Evolutionary conservation across 2,113 vertebrate genomes (phyloP).

Genomic region (Ondatra zibethicus): DNA sequence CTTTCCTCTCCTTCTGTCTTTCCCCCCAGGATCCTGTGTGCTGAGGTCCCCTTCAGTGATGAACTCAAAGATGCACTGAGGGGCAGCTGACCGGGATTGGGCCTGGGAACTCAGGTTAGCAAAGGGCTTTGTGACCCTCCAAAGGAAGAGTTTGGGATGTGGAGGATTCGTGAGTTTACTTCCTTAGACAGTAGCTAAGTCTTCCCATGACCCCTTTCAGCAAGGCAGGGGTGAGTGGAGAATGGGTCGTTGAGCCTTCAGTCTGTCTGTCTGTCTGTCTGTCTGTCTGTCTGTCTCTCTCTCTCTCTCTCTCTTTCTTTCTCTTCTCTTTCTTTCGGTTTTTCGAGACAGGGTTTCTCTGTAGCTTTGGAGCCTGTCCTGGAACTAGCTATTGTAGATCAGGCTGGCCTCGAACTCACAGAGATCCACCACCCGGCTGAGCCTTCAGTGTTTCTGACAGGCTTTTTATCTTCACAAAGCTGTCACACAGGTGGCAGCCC

Average conservation of each 20-base stretch:
- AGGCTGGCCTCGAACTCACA: too few species aligned
- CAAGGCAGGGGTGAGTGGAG: not conserved
- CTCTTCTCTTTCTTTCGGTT: too few species aligned
- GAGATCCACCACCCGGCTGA: not conserved
- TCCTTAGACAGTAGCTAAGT: not conserved
- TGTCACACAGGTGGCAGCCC: not conserved
- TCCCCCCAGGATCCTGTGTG: not conserved
- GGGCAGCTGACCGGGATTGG: not conserved
- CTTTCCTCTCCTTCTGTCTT: not conserved
- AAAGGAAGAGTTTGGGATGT: conserved; percentile 26
- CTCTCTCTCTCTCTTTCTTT: too few species aligned
- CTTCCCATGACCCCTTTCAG: not conserved
- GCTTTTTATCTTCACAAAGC: not conserved
- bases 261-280: too few species aligned
- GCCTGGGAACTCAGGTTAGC: not conserved
- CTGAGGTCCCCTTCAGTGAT: conserved; percentile 4
- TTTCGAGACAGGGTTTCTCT: too few species aligned
- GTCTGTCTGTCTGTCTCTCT: too few species aligned
- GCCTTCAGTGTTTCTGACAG: conserved; percentile 6
- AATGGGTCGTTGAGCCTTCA: not conserved
- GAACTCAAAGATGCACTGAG: not conserved
- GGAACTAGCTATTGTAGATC: too few species aligned
- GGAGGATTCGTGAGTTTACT: not conserved
- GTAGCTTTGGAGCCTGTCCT: too few species aligned
- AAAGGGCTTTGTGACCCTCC: not conserved